Evolutionary conservation across 2,888 invertebrate species (phyloP), one percentile per base, ranked within the genome.

Genomic region (Abscondita cerata): DNA sequence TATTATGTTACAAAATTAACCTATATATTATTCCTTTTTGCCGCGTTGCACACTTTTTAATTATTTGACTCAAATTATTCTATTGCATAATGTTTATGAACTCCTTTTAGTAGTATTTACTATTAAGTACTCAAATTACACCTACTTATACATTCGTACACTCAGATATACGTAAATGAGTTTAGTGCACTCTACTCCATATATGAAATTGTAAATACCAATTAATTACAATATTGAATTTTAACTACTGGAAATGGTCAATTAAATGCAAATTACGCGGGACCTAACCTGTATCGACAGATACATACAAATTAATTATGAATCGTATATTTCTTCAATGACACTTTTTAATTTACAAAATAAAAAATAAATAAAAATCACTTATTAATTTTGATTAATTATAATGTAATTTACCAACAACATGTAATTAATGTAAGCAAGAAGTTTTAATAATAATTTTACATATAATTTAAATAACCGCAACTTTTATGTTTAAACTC

Each of bases 1-100:
- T 19, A 36, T 56, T 56, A 56, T 48, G 48, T 48, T 48, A 48
- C 12, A 31, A 48, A 56, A 56, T 33, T 54, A 47, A 46, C 20
- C 41, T 31, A 15, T 20, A 53, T 44, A 20, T 44, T 31, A 31
- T 12, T 15, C n/a, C 16, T 40, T 52, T 52, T 16, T 33, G 50
- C 31, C 2, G 33, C 31, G 16, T 31, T 33, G 50, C 34, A 13
- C 16, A 25, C 31, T 41, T 20, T 31, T 16, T 53, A 31, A 31
- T 15, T 31, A 25, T 52, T 40, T 25, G 6, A 13, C 20, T 38
- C 36, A 41, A 36, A n/a, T 19, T 36, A n/a, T 11, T 40, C 16
- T 34, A 51, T 52, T 52, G 12, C 40, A 11, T 19, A 52, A 52
- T 19, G 19, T 6, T 31, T 19, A 19, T 15, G 31, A 48, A 48